Base-by-base conservation (phyloP, 1,140 invertebrate species). In the Berghia stephanieae region DNA sequence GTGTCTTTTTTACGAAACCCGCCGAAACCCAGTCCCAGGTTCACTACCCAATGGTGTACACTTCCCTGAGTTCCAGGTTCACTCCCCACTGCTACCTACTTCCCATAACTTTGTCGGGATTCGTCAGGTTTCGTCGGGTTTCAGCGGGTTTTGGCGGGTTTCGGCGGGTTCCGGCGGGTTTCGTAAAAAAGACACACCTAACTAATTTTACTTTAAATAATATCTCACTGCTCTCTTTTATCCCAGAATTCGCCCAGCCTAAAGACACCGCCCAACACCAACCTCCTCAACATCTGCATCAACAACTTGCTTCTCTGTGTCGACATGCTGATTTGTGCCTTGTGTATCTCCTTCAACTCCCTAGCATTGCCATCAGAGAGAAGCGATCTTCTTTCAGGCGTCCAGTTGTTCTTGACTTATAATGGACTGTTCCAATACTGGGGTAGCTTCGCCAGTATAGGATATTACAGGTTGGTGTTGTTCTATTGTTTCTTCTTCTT, bases 221-320 rank as follows among this genome's bases (percentile, higher is more conserved):
- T n/a, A n/a, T n/a, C n/a, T n/a, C n/a, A n/a, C n/a, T n/a, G n/a
- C 10, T 49, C 4, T 34, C 24, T 18, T 18, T 31, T 1, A 13
- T 21, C 83, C 13, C 80, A 81, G 66, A 76, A 76, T 55, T 85
- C 85, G 4, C 83, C 85, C 13, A 82, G 79, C 70, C 74, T 86
- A 46, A 77, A 79, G 42, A 85, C 85, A 10, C 85, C 85, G 8
- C 85, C 85, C 18, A 86, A 86, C 60, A 79, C 55, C 16, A 84
- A 85, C 52, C 77, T 86, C 24, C 76, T 86, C n/a, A 86, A 84
- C 75, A 85, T 86, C 24, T 84, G 85, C 66, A 66, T 78, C 68
- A 86, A 82, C 52, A 86, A 85, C 75, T 43, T 85, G 2, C 8
- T 83, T n/a, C 46, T 85, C 63, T 76, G 79, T 43, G 6, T 83